Evolutionary conservation across 2,113 vertebrate genomes (phyloP).

Genomic region (Lipotes vexillifer): DNA sequence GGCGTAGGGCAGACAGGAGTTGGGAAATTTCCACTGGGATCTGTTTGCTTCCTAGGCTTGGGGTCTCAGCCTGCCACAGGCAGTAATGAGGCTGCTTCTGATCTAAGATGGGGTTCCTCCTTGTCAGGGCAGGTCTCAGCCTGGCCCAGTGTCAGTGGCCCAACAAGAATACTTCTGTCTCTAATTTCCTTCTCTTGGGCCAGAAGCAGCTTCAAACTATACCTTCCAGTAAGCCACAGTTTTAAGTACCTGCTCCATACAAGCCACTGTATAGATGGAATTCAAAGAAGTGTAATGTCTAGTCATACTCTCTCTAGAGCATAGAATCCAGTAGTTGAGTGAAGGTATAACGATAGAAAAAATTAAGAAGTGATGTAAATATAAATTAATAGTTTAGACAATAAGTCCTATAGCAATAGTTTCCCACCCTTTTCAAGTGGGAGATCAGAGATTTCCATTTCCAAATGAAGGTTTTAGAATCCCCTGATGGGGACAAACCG

Average conservation of each 20-base stretch:
- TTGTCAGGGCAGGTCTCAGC: neutral
- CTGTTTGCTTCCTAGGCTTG: neutral
- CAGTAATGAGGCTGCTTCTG: neutral
- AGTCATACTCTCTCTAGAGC: neutral
- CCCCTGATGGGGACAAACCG: neutral
- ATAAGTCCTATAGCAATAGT: neutral
- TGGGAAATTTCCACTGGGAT: constrained; percentile 66
- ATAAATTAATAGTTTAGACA: neutral
- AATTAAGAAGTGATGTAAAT: neutral
- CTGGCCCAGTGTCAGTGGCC: neutral
- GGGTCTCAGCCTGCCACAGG: constrained; percentile 7
- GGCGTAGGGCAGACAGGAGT: neutral
- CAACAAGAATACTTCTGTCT: neutral
- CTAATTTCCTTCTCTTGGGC: neutral
- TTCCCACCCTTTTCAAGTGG: neutral
- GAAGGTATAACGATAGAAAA: neutral
- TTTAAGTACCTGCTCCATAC: neutral
- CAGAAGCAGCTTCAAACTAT: constrained; percentile 34
- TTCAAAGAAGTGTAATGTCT: neutral
- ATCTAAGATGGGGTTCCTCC: neutral
- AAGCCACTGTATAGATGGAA: neutral
- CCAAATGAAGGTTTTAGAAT: neutral
- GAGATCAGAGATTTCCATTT: neutral
- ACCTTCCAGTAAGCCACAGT: neutral
- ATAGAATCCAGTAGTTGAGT: neutral